Conservation (phyloP, 2,888 invertebrate species). For the Tipula helvola region DNA sequence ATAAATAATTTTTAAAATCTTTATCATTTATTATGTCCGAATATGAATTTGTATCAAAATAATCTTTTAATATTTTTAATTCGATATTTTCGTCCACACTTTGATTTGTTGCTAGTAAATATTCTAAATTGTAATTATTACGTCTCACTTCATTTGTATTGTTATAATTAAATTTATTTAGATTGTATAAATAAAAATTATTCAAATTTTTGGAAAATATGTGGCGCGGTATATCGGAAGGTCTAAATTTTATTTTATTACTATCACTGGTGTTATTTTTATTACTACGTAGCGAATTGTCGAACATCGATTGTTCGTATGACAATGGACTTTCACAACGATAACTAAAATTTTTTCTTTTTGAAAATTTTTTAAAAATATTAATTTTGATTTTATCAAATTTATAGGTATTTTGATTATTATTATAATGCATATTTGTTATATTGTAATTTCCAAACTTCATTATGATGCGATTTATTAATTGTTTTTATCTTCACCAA, state of each 20-base stretch:
- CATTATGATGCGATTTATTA: constrained; percentile 20
- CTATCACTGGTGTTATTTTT: not conserved
- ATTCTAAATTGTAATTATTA: not conserved
- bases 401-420: not conserved
- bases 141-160: not conserved
- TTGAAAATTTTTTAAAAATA: not conserved
- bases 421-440: constrained; percentile 19
- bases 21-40: constrained; percentile 33
- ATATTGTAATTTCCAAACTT: constrained; percentile 35
- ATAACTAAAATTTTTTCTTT: not conserved
- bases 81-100: constrained; percentile 28
- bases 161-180: not conserved
- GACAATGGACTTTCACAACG: constrained; percentile 30
- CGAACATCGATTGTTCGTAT: constrained; percentile 32
- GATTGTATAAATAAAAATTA: constrained; percentile 7
- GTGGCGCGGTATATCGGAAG: constrained; percentile 27
- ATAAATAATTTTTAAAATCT: constrained; percentile 31
- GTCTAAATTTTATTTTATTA: constrained; percentile 17
- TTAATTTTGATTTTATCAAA: not conserved
- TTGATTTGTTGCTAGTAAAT: not conserved
- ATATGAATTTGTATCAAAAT: constrained; percentile 33
- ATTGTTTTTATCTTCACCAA: not conserved
- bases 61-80: constrained; percentile 31
- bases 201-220: not conserved
- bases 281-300: constrained; percentile 14